Percentiles rank a stretch among this genome's conserved stretches.
Conservation (phyloP, 2,797 vertebrate species). For the Coregonus suidteri region DNA sequence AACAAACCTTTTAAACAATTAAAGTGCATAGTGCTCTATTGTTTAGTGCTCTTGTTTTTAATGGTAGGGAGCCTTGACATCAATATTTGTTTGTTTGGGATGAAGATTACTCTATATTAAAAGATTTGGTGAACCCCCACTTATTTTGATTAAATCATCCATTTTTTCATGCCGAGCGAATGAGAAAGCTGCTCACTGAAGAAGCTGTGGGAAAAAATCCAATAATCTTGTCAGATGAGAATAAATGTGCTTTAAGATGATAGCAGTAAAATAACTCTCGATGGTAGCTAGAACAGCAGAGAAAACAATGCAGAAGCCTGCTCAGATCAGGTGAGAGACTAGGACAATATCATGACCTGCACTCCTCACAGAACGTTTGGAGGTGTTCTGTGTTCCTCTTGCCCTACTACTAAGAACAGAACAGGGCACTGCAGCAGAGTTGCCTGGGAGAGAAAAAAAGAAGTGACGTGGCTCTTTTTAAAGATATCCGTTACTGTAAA, state of each 20-base stretch:
- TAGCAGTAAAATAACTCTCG: neutral
- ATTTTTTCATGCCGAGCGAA: neutral
- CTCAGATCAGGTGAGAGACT: neutral
- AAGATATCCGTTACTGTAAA: slow-evolving; percentile 1
- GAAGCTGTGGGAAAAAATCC: neutral
- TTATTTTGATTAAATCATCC: neutral
- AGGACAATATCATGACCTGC: neutral
- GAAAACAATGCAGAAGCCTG: neutral
- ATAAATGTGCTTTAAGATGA: neutral
- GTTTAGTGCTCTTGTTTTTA: neutral
- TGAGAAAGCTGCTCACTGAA: neutral
- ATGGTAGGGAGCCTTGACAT: neutral
- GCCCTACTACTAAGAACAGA: slow-evolving; percentile 13
- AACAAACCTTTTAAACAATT: too few species aligned
- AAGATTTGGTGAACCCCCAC: neutral
- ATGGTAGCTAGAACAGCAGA: neutral
- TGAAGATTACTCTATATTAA: neutral
- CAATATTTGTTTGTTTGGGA: neutral
- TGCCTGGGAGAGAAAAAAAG: neutral
- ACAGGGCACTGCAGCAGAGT: slow-evolving; percentile 32
- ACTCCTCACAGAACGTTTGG: slow-evolving; percentile 1
- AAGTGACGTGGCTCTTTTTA: slow-evolving; percentile 11
- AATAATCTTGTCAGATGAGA: neutral
- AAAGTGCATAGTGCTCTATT: neutral
- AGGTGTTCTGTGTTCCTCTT: slow-evolving; percentile 10